These are phyloP conservation scores for Hycleus phaleratus DNA, from an alignment of 1,140 invertebrate genomes.

Conservation along the genomic window DNA sequence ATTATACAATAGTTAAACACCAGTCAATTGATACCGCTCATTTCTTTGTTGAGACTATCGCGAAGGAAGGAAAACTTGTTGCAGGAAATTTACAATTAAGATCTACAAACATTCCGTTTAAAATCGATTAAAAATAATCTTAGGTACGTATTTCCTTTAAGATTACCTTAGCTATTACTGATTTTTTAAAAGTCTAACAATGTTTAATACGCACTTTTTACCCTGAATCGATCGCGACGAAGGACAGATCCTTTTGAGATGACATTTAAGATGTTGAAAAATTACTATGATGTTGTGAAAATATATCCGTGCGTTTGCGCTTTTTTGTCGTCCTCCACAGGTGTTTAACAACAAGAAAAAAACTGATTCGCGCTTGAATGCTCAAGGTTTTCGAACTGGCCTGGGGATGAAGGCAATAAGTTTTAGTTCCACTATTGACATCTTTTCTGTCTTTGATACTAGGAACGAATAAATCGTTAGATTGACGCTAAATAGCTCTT, in stretches of 20 bases:
- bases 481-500: conserved; percentile 15
- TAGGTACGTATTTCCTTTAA: too few relatives aligned
- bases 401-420: too few relatives aligned
- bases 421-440: background rate
- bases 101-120: background rate
- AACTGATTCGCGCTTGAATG: too few relatives aligned
- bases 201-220: too few relatives aligned
- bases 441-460: background rate
- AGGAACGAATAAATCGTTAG: conserved; percentile 11
- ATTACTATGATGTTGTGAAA: too few relatives aligned
- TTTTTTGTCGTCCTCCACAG: too few relatives aligned
- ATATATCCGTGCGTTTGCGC: too few relatives aligned
- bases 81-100: conserved; percentile 9
- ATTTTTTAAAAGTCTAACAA: too few relatives aligned
- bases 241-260: background rate
- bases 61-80: conserved; percentile 3
- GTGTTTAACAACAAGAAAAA: too few relatives aligned
- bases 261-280: conserved; percentile 1
- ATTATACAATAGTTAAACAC: conserved; percentile 30
- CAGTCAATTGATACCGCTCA: conserved; percentile 25
- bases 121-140: too few relatives aligned
- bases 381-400: too few relatives aligned
- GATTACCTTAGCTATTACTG: too few relatives aligned
- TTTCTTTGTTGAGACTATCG: conserved; percentile 5
- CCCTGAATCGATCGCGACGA: background rate